Percentiles rank a stretch among this genome's conserved stretches.
phyloP scores from a whole-genome alignment of 1,140 invertebrate species.

The Homalodisca vitripennis region DNA sequence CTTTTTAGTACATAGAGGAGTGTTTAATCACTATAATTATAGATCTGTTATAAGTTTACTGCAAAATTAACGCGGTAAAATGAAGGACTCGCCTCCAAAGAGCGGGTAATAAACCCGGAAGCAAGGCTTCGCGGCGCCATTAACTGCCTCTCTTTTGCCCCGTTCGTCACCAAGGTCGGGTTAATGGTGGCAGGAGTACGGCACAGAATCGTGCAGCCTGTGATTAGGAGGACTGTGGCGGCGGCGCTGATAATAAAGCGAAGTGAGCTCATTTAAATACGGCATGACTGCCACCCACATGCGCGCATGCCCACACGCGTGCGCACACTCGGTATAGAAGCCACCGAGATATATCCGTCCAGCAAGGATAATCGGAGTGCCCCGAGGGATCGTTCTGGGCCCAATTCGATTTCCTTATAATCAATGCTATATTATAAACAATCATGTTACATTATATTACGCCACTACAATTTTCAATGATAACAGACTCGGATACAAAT shows the following conservation, averaged over 20 bases:
- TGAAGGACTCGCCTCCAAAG: too few relatives aligned
- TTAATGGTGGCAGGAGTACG: slow-evolving; percentile 9
- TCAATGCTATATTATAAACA: not conserved
- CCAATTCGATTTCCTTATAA: not conserved
- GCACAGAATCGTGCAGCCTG: not conserved
- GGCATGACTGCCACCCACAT: slow-evolving; percentile 3
- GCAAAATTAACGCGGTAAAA: too few relatives aligned
- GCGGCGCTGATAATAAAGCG: slow-evolving; percentile 10
- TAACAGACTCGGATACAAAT: too few relatives aligned
- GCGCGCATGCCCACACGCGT: not conserved
- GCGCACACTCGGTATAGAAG: not conserved
- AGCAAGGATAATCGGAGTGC: too few relatives aligned
- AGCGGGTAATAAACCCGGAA: slow-evolving; percentile 8
- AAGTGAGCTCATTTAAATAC: slow-evolving; percentile 22
- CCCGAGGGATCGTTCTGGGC: not conserved
- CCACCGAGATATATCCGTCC: too few relatives aligned
- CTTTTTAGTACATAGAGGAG: too few relatives aligned
- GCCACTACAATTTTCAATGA: too few relatives aligned
- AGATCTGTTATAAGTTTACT: too few relatives aligned
- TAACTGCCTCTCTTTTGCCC: not conserved
- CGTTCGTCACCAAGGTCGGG: not conserved
- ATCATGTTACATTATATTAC: not conserved
- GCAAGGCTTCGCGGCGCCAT: too few relatives aligned
- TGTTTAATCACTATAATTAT: too few relatives aligned
- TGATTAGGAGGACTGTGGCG: not conserved